Conservation (phyloP, 2,888 invertebrate genomes). For the Synanthedon andrenaeformis region DNA sequence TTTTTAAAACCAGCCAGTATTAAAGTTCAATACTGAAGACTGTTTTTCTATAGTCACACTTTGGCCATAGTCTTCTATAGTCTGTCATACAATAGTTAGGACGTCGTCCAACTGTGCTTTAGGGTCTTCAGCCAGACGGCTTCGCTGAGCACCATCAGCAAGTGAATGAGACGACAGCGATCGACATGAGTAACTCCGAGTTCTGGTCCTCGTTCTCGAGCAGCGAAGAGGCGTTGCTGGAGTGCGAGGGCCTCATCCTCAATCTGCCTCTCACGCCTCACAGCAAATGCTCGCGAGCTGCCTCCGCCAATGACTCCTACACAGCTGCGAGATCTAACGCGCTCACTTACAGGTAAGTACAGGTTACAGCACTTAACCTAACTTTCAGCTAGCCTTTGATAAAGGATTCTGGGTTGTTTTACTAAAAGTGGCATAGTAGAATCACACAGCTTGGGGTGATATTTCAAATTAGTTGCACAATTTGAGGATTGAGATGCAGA, state of each 20-base stretch:
- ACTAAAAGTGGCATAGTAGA: too few species aligned
- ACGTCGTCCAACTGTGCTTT: slow-evolving; percentile 2
- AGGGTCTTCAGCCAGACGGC: slow-evolving; percentile 73
- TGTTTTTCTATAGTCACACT: too few species aligned
- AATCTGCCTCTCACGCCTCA: slow-evolving; percentile 79
- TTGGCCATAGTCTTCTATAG: too few species aligned
- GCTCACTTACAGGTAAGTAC: slow-evolving; percentile 76
- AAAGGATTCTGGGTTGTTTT: too few species aligned
- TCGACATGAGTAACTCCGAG: slow-evolving; percentile 81
- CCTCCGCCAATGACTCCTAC: slow-evolving; percentile 48
- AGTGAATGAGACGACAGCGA: slow-evolving; percentile 74
- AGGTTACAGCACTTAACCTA: neutral
- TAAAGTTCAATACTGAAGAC: too few species aligned
- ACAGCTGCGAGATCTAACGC: slow-evolving; percentile 71
- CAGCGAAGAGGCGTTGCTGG: slow-evolving; percentile 80
- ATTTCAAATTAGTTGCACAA: too few species aligned
- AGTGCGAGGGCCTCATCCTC: slow-evolving; percentile 79
- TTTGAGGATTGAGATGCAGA: slow-evolving; percentile 77
- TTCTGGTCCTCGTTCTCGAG: slow-evolving; percentile 86
- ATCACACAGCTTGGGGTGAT: too few species aligned
- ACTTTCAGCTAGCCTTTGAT: too few species aligned
- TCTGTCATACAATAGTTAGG: too few species aligned
- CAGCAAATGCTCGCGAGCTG: slow-evolving; percentile 53
- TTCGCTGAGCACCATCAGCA: slow-evolving; percentile 74
- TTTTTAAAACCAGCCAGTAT: too few species aligned